Conservation (phyloP, 2,888 invertebrate species). For the Drosophila picticornis region DNA sequence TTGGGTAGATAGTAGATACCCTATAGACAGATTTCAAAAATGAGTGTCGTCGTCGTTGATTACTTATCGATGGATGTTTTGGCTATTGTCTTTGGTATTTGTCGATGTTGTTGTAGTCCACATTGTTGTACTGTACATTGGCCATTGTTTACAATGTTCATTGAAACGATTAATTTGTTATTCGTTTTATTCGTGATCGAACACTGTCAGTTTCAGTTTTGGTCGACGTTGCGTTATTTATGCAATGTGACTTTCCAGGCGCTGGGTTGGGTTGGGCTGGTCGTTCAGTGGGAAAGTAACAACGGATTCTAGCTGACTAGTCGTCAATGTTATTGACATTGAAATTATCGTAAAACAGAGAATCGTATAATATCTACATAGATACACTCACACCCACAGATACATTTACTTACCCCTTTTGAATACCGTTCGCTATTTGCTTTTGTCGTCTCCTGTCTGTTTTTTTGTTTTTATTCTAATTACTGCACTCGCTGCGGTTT, state of each 20-base stretch:
- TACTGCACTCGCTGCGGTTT: conserved; percentile 55
- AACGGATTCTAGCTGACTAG: conserved; percentile 66
- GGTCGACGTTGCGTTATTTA: conserved; percentile 57
- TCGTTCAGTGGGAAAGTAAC: conserved; percentile 38
- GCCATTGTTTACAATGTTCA: conserved; percentile 65
- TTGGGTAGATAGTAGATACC: background rate
- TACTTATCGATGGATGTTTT: conserved; percentile 57
- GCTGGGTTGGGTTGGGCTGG: conserved; percentile 11
- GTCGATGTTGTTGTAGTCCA: background rate
- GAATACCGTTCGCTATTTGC: background rate
- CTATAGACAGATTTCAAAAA: background rate
- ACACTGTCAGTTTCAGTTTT: conserved; percentile 41
- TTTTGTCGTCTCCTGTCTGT: conserved; percentile 11
- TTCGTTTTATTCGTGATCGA: conserved; percentile 49
- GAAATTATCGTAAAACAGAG: conserved; percentile 51
- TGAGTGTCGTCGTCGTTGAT: conserved; percentile 48
- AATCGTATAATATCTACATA: conserved; percentile 22
- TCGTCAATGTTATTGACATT: conserved; percentile 73
- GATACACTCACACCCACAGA: background rate
- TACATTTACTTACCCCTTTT: background rate
- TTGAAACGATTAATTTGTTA: conserved; percentile 65
- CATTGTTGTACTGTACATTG: conserved; percentile 62
- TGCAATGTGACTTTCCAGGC: conserved; percentile 51
- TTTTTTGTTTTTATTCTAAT: conserved; percentile 62
- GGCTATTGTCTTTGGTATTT: conserved; percentile 13